Evolutionary conservation across 92 coral and sea anemone species (phyloP), one percentile per base, ranked within the genome.

Genomic region (Phenganax stokvisi): DNA sequence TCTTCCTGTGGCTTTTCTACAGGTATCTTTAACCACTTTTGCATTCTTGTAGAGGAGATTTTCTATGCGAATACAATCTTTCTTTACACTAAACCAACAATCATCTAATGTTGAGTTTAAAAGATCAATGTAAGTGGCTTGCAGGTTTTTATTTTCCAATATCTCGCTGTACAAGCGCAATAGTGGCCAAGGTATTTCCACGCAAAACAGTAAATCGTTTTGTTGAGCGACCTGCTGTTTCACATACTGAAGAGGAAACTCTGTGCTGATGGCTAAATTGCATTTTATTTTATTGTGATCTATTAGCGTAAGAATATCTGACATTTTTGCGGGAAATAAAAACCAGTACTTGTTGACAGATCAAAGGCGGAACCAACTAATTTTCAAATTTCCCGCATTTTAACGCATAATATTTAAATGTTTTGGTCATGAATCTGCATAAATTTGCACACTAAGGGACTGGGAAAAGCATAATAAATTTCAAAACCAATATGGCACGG

Each of bases 181-280:
- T 47, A 83, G 80, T 63, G 92, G 87, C 74, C 84, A 89, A 66
- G 92, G 89, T 29, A 89, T 89, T 17, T 84, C 87, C 76, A 89
- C 69, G 13, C 25, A 20, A 20, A 20, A 20, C 25, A 20, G 25
- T 20, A 20, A 20, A 20, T 20, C 25, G 25, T 20, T 20, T 20
- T 20, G 25, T 20, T 20, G 25, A 20, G 25, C 25, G 25, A 20
- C 25, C 25, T 20, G 25, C 25, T 20, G 25, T 20, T 20, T 20
- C 25, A 70, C 67, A 83, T 89, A 86, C 28, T 69, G 79, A 58
- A 88, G 87, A 72, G 92, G 89, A 51, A 67, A 80, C 52, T 86
- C 92, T 58, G 89, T 79, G 60, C 70, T 64, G 37, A 64, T 0
- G 47, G 70, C 11, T 28, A 64, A 64, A 20, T 64, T 64, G 12